Evolutionary conservation across 2,113 vertebrate genomes (phyloP), one percentile per base, ranked within the genome.

Genomic region (Merops nubicus): DNA sequence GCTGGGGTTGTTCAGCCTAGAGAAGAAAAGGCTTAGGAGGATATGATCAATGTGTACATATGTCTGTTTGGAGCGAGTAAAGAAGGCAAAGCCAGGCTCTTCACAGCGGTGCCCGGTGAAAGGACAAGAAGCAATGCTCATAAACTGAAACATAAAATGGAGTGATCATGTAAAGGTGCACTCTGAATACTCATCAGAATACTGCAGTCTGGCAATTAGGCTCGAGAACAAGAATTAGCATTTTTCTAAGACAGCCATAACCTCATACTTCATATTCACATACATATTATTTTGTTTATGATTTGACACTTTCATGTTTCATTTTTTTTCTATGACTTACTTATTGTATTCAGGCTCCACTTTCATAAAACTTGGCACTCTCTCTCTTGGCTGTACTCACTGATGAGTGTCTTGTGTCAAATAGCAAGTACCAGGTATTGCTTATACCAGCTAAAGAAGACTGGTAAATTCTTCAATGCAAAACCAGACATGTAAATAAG

Each of bases 401-500:
- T 50, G 64, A n/a, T 54, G 86, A 93, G 88, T 68, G 29, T 57
- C 53, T 86, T 92, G n/a, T 95, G 78, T 83, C 85, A 87, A 97
- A 78, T 53, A 97, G 96, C 97, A 98, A 98, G 97, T 98, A 98
- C 83, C 64, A 96, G 95, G 89, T 83, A 97, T 94, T 97, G 91
- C 96, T 96, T 97, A 97, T 97, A 98, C 97, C 98, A 98, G 98
- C 98, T 98, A 98, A 97, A 98, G 97, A 97, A 96, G 75, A 96
- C 96, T 98, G 93, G 97, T 96, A 96, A 97, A 96, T 97, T 96
- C 96, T 97, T 95, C 90, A 97, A 76, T 89, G 96, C 96, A 96
- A 98, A 98, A 98, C 96, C 93, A 98, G 92, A 96, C 95, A 98
- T 98, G 98, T 97, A 98, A 99, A 98, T 98, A 97, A 98, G 96